Percentiles rank a stretch among this genome's conserved stretches.
Evolutionary conservation across 2,888 invertebrate genomes (phyloP).

Genomic region (Orthosia gracilis): DNA sequence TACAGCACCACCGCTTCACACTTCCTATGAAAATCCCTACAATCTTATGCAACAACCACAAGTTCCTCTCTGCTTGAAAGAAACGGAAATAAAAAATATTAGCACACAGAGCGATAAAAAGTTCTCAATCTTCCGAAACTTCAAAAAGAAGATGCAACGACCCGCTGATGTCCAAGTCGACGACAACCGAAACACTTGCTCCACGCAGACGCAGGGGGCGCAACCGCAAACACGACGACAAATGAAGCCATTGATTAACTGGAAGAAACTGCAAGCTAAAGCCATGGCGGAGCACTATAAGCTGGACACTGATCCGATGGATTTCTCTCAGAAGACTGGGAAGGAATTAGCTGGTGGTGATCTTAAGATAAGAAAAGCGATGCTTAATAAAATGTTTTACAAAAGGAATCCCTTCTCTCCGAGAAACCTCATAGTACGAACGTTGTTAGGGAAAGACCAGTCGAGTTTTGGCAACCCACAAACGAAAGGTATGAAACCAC

Average conservation of each 20-base stretch:
- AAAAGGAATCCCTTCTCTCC: slow-evolving; percentile 87
- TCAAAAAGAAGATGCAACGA: slow-evolving; percentile 76
- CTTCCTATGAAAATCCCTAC: slow-evolving; percentile 67
- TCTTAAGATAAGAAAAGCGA: slow-evolving; percentile 78
- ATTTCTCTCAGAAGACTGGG: slow-evolving; percentile 77
- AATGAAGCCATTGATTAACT: slow-evolving; percentile 72
- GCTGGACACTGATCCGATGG: slow-evolving; percentile 67
- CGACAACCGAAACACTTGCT: slow-evolving; percentile 64
- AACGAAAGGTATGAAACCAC: slow-evolving; percentile 72
- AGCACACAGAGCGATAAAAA: slow-evolving; percentile 86
- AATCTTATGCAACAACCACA: slow-evolving; percentile 71
- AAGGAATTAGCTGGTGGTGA: slow-evolving; percentile 80
- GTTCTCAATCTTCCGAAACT: slow-evolving; percentile 79
- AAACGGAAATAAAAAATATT: slow-evolving; percentile 86
- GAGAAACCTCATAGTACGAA: slow-evolving; percentile 80
- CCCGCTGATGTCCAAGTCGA: slow-evolving; percentile 58
- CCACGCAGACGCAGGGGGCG: slow-evolving; percentile 68
- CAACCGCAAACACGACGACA: slow-evolving; percentile 5
- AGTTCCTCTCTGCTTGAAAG: slow-evolving; percentile 83
- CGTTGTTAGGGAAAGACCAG: slow-evolving; percentile 83
- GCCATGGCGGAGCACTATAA: slow-evolving; percentile 59
- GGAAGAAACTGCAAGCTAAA: slow-evolving; percentile 78
- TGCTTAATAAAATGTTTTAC: slow-evolving; percentile 83
- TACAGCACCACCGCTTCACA: slow-evolving; percentile 66
- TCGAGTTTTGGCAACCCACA: slow-evolving; percentile 79